Conservation (phyloP, 2,888 invertebrate genomes). For the Peribatodes rhomboidaria region DNA sequence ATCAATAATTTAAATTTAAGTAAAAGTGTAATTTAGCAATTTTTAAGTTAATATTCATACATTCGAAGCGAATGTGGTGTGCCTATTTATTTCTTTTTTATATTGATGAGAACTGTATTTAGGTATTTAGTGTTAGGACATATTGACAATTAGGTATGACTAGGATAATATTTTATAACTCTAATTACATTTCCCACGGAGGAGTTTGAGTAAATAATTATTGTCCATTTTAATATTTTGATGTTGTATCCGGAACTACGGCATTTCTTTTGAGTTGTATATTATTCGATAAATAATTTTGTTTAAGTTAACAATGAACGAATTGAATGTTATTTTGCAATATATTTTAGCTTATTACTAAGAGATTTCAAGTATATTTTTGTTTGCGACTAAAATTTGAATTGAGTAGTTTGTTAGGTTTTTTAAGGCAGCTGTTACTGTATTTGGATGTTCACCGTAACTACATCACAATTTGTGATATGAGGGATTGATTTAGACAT, state of each 20-base stretch:
- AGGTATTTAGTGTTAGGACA: constrained; percentile 67
- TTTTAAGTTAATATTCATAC: constrained; percentile 70
- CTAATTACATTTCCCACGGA: constrained; percentile 51
- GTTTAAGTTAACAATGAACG: constrained; percentile 71
- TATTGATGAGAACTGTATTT: constrained; percentile 73
- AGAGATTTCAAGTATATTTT: constrained; percentile 47
- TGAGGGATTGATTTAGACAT: constrained; percentile 72
- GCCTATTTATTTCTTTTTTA: constrained; percentile 83
- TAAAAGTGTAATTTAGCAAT: constrained; percentile 54
- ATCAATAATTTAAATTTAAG: constrained; percentile 43
- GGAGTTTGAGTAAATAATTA: constrained; percentile 54
- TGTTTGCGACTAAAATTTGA: constrained; percentile 42
- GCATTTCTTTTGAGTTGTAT: constrained; percentile 71
- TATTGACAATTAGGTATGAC: constrained; percentile 76
- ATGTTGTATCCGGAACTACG: constrained; percentile 24
- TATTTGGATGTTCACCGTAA: constrained; percentile 52
- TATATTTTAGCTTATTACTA: constrained; percentile 69
- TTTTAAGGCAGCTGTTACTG: constrained; percentile 65
- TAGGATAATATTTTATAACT: constrained; percentile 60
- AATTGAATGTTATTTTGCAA: constrained; percentile 70
- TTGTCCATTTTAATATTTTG: constrained; percentile 49
- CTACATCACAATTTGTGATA: constrained; percentile 80
- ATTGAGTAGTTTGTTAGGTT: constrained; percentile 44
- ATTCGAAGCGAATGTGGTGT: constrained; percentile 79
- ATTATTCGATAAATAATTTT: constrained; percentile 72